Conservation (phyloP, 2,113 vertebrate genomes). For the Anarrhichthys ocellatus region DNA sequence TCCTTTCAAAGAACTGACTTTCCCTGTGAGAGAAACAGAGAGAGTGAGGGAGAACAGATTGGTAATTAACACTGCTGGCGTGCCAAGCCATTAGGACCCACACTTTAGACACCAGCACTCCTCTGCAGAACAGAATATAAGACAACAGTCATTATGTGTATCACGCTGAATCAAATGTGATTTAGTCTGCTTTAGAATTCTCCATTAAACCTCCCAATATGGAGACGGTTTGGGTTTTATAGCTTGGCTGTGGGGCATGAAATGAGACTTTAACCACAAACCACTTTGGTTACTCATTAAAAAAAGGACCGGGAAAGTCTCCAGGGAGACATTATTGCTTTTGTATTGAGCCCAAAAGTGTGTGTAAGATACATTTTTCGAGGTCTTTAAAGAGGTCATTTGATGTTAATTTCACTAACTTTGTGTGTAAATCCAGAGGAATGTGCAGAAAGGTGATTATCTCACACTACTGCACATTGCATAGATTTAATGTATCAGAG, state of each 20-base stretch:
- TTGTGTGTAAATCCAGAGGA: neutral
- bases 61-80: slow-evolving; percentile 45
- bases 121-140: slow-evolving; percentile 10
- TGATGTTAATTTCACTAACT: neutral
- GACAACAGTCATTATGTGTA: slow-evolving; percentile 34
- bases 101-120: slow-evolving; percentile 14
- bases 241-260: slow-evolving; percentile 14
- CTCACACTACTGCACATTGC: neutral
- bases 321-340: neutral
- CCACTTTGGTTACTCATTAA: slow-evolving; percentile 23
- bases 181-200: slow-evolving; percentile 30
- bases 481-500: neutral
- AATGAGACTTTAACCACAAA: slow-evolving; percentile 35
- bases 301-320: neutral
- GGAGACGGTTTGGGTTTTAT: slow-evolving; percentile 2
- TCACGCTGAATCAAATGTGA: slow-evolving; percentile 34
- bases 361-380: neutral
- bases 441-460: neutral
- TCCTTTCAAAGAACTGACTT: neutral
- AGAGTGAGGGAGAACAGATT: slow-evolving; percentile 2
- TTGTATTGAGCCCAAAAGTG: neutral
- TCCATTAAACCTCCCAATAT: slow-evolving; percentile 29
- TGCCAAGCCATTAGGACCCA: slow-evolving; percentile 2
- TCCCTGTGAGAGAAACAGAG: neutral
- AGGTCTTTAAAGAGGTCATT: slow-evolving; percentile 15